These are phyloP conservation scores for Athrips mouffetella DNA, from an alignment of 2,888 invertebrate genomes.

Conservation along the genomic window DNA sequence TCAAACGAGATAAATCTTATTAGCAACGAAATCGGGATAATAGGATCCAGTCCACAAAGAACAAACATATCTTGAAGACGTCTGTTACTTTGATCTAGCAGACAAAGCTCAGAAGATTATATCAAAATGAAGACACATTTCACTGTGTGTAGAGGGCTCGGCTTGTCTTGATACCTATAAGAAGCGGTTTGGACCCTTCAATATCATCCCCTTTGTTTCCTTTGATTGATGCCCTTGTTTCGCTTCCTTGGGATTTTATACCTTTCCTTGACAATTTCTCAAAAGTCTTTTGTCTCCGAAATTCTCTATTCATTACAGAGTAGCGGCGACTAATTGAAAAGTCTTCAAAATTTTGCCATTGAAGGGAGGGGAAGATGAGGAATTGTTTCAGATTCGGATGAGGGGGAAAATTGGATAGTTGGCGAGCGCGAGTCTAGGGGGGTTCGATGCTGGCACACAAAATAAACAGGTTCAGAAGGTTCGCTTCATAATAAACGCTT, in stretches of 20 bases:
- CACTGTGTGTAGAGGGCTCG: background rate
- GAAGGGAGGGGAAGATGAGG: constrained; percentile 10
- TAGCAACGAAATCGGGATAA: background rate
- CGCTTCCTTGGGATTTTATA: constrained; percentile 37
- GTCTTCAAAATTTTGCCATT: constrained; percentile 33
- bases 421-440: too few species aligned
- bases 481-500: too few species aligned
- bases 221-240: constrained; percentile 51
- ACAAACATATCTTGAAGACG: too few species aligned
- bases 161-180: constrained; percentile 1
- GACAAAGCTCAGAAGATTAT: background rate
- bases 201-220: constrained; percentile 40
- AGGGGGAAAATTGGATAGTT: constrained; percentile 46
- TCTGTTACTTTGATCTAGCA: background rate
- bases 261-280: constrained; percentile 31
- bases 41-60: background rate
- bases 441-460: too few species aligned
- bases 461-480: too few species aligned
- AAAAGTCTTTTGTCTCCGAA: constrained; percentile 35
- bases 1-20: constrained; percentile 1
- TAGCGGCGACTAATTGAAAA: constrained; percentile 34
- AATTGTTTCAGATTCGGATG: constrained; percentile 45
- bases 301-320: constrained; percentile 36
- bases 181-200: constrained; percentile 26
- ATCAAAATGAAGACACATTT: background rate